Conservation (phyloP, 2,888 invertebrate species). For the Mantis religiosa region DNA sequence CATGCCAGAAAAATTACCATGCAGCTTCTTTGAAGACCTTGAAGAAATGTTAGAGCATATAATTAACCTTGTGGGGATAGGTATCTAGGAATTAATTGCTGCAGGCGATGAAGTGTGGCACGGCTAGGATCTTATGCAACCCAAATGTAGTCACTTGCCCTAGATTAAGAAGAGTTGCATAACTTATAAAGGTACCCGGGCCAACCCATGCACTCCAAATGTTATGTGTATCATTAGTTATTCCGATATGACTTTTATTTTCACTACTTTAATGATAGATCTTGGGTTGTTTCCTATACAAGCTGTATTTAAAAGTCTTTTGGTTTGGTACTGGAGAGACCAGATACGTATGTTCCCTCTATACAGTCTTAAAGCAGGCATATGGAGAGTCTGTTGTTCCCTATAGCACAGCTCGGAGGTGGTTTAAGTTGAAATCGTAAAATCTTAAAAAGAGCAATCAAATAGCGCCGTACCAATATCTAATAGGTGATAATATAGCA, state of each 20-base stretch:
- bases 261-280: neutral
- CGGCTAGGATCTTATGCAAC: neutral
- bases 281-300: neutral
- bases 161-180: neutral
- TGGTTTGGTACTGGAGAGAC: no score
- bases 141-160: neutral
- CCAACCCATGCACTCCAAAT: neutral
- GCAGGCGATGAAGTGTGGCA: neutral
- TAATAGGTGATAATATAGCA: no score
- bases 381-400: no score
- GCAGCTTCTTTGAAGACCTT: neutral
- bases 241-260: neutral
- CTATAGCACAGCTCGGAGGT: no score
- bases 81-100: neutral
- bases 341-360: no score
- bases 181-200: neutral
- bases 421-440: no score
- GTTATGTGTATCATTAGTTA: neutral
- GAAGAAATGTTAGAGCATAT: neutral
- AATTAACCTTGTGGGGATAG: neutral
- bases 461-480: no score
- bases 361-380: no score
- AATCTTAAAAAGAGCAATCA: no score
- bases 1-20: neutral
- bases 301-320: neutral